Conservation (phyloP, 2,888 invertebrate species). For the Nemotelus nigrinus region DNA sequence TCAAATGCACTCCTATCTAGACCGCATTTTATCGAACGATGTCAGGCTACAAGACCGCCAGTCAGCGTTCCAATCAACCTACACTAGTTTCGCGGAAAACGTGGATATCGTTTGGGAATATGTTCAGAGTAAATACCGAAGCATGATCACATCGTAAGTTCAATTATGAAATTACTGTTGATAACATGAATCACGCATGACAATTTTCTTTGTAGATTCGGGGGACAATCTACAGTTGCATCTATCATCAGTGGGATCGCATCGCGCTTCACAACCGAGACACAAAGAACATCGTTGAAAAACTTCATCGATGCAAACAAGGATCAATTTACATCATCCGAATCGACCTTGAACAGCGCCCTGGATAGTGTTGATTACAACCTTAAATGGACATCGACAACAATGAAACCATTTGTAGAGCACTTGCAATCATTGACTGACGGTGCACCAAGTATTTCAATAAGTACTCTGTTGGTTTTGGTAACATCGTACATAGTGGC, state of each 20-base stretch:
- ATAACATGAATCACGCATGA: not conserved
- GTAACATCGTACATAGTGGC: not conserved
- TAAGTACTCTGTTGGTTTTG: slow-evolving; percentile 7
- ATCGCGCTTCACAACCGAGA: slow-evolving; percentile 58
- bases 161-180: not conserved
- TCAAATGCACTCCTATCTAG: slow-evolving; percentile 67
- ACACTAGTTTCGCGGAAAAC: slow-evolving; percentile 68
- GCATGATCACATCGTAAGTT: slow-evolving; percentile 24
- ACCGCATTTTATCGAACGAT: slow-evolving; percentile 65
- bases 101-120: slow-evolving; percentile 68
- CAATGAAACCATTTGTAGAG: slow-evolving; percentile 55
- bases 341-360: slow-evolving; percentile 56
- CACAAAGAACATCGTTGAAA: slow-evolving; percentile 55
- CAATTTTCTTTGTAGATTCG: slow-evolving; percentile 17
- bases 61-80: slow-evolving; percentile 64
- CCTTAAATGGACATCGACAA: slow-evolving; percentile 58
- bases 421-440: slow-evolving; percentile 52
- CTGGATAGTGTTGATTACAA: slow-evolving; percentile 58
- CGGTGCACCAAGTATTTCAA: slow-evolving; percentile 9
- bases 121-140: slow-evolving; percentile 58
- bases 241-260: slow-evolving; percentile 60
- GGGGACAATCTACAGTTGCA: slow-evolving; percentile 54
- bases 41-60: slow-evolving; percentile 62
- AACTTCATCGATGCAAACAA: slow-evolving; percentile 56
- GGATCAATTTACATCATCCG: slow-evolving; percentile 57